phyloP scores from a whole-genome alignment of 2,797 vertebrate genomes.

The Rhinogobio ventralis region DNA sequence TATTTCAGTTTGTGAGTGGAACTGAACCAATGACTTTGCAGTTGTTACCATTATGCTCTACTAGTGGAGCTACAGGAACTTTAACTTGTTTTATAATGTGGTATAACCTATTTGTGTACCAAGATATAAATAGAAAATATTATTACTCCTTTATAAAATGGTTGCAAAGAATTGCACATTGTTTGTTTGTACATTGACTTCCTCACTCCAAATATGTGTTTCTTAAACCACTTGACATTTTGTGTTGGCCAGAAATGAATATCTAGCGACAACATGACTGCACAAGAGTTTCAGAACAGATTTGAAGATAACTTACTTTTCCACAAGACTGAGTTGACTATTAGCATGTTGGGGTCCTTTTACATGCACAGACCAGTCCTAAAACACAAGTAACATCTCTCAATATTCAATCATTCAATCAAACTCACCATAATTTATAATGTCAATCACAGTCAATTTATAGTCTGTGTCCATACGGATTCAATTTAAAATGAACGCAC shows the following conservation, averaged over 20 bases:
- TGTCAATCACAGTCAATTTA: neutral
- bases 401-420: constrained; percentile 20
- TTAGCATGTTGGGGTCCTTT: constrained; percentile 73
- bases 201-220: neutral
- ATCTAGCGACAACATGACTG: neutral
- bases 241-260: neutral
- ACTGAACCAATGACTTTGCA: neutral
- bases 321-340: constrained; percentile 74
- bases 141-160: neutral
- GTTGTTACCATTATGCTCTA: neutral
- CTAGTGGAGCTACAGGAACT: no score
- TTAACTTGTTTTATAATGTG: neutral
- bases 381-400: constrained; percentile 51
- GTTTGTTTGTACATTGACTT: neutral
- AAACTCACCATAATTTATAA: neutral
- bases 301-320: constrained; percentile 67
- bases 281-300: neutral
- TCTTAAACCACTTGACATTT: neutral
- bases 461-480: neutral
- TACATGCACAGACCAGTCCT: constrained; percentile 76
- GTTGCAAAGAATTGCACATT: neutral
- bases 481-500: neutral
- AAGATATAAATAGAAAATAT: no score
- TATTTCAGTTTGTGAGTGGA: neutral
- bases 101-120: no score